Percentiles rank a stretch among this genome's conserved stretches.
phyloP scores from a whole-genome alignment of 2,113 vertebrate genomes.

The Antennarius striatus region DNA sequence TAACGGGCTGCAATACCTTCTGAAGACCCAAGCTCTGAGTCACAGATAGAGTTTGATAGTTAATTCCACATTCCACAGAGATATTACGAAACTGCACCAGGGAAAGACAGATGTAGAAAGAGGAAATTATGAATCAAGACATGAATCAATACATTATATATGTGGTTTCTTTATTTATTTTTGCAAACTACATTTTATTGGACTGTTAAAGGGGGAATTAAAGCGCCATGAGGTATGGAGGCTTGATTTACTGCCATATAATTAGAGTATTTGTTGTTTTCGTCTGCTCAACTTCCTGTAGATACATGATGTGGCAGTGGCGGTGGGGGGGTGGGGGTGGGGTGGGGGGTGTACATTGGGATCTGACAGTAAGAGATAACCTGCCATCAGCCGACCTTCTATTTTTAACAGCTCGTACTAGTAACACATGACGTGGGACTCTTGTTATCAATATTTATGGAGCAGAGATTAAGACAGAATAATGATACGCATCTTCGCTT shows the following conservation, averaged over 20 bases:
- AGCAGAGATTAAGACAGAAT: conserved; percentile 79
- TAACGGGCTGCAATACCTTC: conserved; percentile 68
- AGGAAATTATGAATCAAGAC: not conserved
- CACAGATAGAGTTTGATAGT: conserved; percentile 64
- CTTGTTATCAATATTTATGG: conserved; percentile 84
- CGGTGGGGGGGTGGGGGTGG: not conserved
- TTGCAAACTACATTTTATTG: no score
- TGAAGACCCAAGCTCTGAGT: conserved; percentile 72
- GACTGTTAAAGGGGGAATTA: no score
- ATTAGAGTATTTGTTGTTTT: conserved; percentile 60
- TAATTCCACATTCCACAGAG: conserved; percentile 67
- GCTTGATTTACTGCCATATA: conserved; percentile 46
- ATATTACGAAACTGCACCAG: conserved; percentile 63
- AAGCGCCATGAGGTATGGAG: not conserved
- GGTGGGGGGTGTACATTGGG: conserved; percentile 31
- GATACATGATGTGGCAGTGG: conserved; percentile 49
- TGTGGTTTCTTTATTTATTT: not conserved
- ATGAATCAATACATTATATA: conserved; percentile 20
- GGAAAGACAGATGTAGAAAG: conserved; percentile 61
- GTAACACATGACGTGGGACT: conserved; percentile 76
- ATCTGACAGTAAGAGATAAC: conserved; percentile 72
- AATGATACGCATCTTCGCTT: conserved; percentile 73
- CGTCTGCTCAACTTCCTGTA: conserved; percentile 65
- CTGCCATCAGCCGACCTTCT: conserved; percentile 66
- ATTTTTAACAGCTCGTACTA: conserved; percentile 81